Percentiles rank a stretch among this genome's conserved stretches.
These are phyloP conservation scores for Metellina segmentata DNA, from an alignment of 2,888 invertebrate species.

Conservation along the genomic window DNA sequence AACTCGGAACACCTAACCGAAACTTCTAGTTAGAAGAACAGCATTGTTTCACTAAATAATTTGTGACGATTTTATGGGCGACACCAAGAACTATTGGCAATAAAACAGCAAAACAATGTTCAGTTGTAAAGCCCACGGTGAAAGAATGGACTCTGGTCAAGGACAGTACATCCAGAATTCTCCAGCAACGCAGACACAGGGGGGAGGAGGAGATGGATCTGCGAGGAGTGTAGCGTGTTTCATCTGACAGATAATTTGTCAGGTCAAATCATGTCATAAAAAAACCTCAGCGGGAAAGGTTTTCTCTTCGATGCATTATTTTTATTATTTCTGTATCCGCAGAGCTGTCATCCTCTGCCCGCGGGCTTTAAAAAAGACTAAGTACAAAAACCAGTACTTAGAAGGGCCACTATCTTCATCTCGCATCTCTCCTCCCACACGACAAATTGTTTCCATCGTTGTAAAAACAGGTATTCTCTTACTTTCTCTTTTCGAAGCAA, in stretches of 20 bases:
- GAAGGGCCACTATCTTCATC: not conserved
- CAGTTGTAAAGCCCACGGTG: not conserved
- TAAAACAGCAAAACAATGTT: not conserved
- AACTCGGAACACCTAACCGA: no score
- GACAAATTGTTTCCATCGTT: constrained; percentile 31
- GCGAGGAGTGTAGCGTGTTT: not conserved
- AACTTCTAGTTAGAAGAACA: no score
- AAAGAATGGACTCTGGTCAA: constrained; percentile 1
- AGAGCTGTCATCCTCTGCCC: constrained; percentile 16
- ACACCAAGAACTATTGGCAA: not conserved
- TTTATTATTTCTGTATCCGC: not conserved
- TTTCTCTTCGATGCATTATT: constrained; percentile 7
- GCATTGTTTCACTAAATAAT: no score
- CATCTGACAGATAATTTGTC: constrained; percentile 63
- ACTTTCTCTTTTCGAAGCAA: not conserved
- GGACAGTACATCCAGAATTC: not conserved
- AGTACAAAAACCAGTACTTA: constrained; percentile 31
- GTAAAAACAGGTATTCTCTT: constrained; percentile 45
- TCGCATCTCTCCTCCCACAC: constrained; percentile 5
- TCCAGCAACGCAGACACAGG: not conserved
- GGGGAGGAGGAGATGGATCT: not conserved
- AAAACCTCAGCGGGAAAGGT: constrained; percentile 3
- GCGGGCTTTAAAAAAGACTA: not conserved
- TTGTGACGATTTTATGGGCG: no score
- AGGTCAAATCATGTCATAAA: constrained; percentile 49